phyloP scores from a whole-genome alignment of 2,797 vertebrate genomes.

The Bovichtus diacanthus region DNA sequence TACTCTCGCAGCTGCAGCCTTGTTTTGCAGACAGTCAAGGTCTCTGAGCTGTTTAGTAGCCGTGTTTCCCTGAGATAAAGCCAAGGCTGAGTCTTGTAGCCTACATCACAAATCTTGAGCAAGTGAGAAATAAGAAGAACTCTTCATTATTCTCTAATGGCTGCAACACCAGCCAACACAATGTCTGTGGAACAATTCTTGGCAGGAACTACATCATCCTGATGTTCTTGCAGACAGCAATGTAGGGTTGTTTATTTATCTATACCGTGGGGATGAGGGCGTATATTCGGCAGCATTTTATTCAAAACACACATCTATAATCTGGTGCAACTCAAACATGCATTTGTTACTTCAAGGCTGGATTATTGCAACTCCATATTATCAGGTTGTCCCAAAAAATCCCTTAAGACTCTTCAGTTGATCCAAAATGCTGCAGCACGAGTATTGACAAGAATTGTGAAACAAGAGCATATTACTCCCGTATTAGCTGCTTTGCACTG shows the following conservation, averaged over 20 bases:
- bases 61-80: slow-evolving; percentile 71
- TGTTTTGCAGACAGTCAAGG: slow-evolving; percentile 85
- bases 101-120: slow-evolving; percentile 45
- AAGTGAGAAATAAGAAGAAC: slow-evolving; percentile 45
- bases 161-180: slow-evolving; percentile 19
- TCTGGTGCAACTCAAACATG: not conserved
- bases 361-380: too few species aligned
- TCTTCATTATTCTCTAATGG: slow-evolving; percentile 26
- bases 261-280: slow-evolving; percentile 5
- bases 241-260: not conserved
- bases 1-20: slow-evolving; percentile 76
- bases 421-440: too few species aligned
- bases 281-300: not conserved
- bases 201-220: slow-evolving; percentile 2
- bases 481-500: too few species aligned
- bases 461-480: too few species aligned
- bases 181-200: slow-evolving; percentile 24
- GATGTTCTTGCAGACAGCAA: not conserved
- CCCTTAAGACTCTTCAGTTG: too few species aligned
- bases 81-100: slow-evolving; percentile 55
- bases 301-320: not conserved
- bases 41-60: slow-evolving; percentile 47
- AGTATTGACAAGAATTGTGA: too few species aligned
- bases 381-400: too few species aligned
- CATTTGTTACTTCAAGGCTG: too few species aligned